Evolutionary conservation across 2,113 vertebrate genomes (phyloP), one percentile per base, ranked within the genome.

Genomic region (Elephas maximus): DNA sequence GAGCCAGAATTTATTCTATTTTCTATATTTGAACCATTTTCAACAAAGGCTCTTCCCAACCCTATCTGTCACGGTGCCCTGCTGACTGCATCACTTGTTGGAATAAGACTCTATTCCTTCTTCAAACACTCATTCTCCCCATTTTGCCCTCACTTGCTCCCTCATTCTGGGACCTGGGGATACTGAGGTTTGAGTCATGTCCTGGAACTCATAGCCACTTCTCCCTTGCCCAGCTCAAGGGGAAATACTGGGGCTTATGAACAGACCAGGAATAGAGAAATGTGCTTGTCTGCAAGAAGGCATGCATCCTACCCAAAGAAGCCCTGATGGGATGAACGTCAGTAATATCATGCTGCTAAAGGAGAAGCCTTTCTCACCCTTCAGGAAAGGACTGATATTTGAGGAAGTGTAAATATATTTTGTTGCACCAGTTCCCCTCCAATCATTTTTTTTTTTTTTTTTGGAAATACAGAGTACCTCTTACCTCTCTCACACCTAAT

Each of bases 1-100:
- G 71, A 97, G 96, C 88, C 97, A 95, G 90, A 84, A 71, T 91
- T 94, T 93, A 65, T 92, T 96, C 84, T 88, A 45, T 88, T 97
- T 93, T 97, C 84, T 96, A 45, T 82, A 30, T 96, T 96, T 90
- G 85, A 97, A 83, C 84, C n/a, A 18, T 48, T 95, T 15, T 91
- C 79, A 95, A 96, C 86, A 95, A 87, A 97, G 92, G 44, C 87
- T 82, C 60, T 93, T 89, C 74, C 95, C 87, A 53, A 11, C 18
- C 14, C 96, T 79, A 26, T 79, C 67, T 80, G 48, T 82, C 41
- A 78, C 60, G 74, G 65, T 45, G 60, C 73, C 51, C 95, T 85
- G 45, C 30, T 76, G 65, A 33, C n/a, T 80, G 30, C 23, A 85
- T 81, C 95, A 96, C 81, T 95, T 90, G 80, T 67, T 82, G 53